A percentile compares a stretch with the other conserved stretches of the same genome.
These are phyloP conservation scores for Pica pica DNA, from an alignment of 2,113 vertebrate genomes.

Conservation along the genomic window DNA sequence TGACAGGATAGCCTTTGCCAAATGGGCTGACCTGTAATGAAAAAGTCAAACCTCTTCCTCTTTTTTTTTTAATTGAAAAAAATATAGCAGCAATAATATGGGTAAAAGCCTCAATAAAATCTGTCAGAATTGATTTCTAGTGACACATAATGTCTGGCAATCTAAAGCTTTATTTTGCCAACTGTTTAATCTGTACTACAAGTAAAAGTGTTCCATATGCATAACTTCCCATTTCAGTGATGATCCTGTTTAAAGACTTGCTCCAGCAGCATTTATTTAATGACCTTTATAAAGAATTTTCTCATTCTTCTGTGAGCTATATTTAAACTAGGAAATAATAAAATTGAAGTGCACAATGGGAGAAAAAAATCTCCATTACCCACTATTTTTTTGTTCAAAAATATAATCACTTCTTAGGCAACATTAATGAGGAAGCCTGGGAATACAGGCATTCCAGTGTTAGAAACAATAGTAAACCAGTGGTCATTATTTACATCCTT, in stretches of 20 bases:
- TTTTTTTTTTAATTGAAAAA: neutral
- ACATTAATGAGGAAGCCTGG: neutral
- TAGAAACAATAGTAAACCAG: neutral
- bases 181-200: constrained; percentile 50
- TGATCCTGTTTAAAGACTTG: constrained; percentile 49
- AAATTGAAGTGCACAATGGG: constrained; percentile 9
- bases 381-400: neutral
- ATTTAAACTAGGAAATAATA: constrained; percentile 39
- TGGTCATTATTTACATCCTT: neutral
- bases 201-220: constrained; percentile 43
- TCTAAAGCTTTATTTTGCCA: constrained; percentile 49
- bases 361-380: neutral
- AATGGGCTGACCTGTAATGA: neutral
- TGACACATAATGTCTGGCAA: constrained; percentile 48
- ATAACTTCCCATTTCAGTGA: constrained; percentile 38
- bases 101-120: constrained; percentile 49
- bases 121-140: constrained; percentile 46
- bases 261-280: constrained; percentile 56
- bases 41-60: constrained; percentile 1
- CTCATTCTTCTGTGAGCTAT: constrained; percentile 40
- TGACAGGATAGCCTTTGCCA: constrained; percentile 8
- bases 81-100: constrained; percentile 15
- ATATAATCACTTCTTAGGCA: neutral
- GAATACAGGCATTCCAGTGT: neutral
- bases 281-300: constrained; percentile 57